Base-by-base conservation (phyloP, 1,140 invertebrate species). In the Eriocheir sinensis region DNA sequence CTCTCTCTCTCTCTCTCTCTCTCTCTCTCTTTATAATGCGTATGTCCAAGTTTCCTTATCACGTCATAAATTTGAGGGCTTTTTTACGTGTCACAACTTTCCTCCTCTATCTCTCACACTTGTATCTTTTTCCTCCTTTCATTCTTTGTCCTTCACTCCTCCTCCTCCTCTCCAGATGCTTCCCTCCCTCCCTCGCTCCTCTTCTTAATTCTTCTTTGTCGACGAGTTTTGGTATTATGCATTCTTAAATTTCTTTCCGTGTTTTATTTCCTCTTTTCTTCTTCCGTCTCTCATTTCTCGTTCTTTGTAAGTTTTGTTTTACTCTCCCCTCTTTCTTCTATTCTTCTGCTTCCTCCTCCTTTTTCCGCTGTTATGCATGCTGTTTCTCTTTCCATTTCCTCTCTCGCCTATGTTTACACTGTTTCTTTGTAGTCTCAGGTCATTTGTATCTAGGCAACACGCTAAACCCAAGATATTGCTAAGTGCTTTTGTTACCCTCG, bases 11-110 rank as follows among this genome's bases (percentile, higher is more conserved):
- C 60, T 72, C 60, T 72, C 60, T 72, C 27, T n/a, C 27, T n/a
- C 27, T n/a, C 27, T n/a, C 27, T 72, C 60, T n/a, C 60, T 72
- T n/a, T 72, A 72, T 72, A 72, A 72, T 72, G 27, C 60, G 60
- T 72, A 72, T n/a, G 60, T 72, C 60, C 60, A 72, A 72, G 60
- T 72, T 72, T 72, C 60, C 60, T 72, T 72, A 72, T 72, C 60
- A 72, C 60, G 60, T 72, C 60, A 72, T 72, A 72, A 72, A 72
- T 72, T 72, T 12, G 0, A n/a, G 27, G 60, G n/a, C 9, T 72
- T n/a, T n/a, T 72, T 72, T 72, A 21, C 60, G n/a, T 72, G 60
- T 72, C 60, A 72, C 60, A 72, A 72, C 60, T 72, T 72, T 72
- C 2, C 60, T 72, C 12, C 60, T 72, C 27, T n/a, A 72, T 72